phyloP scores from a whole-genome alignment of 2,113 vertebrate genomes.

The Myrmecobius fasciatus region DNA sequence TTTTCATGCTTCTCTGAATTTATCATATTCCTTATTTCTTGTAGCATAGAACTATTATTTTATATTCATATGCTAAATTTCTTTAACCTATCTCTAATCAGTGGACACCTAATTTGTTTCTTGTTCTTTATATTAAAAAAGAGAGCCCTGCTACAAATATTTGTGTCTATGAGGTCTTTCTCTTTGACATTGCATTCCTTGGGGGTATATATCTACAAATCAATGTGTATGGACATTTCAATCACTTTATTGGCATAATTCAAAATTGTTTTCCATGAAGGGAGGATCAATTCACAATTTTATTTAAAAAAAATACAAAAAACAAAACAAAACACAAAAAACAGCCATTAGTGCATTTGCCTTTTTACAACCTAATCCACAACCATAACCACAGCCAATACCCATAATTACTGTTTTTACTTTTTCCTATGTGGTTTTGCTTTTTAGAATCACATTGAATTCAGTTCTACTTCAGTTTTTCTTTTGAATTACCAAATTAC shows the following conservation, averaged over 20 bases:
- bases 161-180: background rate
- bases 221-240: background rate
- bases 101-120: background rate
- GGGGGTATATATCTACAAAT: background rate
- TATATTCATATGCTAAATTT: background rate
- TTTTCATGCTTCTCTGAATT: background rate
- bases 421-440: too few species aligned
- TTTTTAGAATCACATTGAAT: too few species aligned
- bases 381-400: background rate
- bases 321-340: too few species aligned
- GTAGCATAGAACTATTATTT: background rate
- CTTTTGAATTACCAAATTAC: too few species aligned
- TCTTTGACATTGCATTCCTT: background rate
- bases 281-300: background rate
- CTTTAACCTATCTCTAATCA: background rate
- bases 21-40: background rate
- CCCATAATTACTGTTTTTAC: too few species aligned
- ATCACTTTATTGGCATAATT: background rate
- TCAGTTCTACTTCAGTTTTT: too few species aligned
- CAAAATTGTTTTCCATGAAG: background rate
- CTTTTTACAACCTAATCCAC: background rate
- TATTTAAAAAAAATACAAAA: background rate
- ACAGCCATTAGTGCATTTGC: background rate
- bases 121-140: background rate
- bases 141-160: background rate